These are phyloP conservation scores for Natrix natrix DNA, from an alignment of 2,797 vertebrate species.

Conservation along the genomic window DNA sequence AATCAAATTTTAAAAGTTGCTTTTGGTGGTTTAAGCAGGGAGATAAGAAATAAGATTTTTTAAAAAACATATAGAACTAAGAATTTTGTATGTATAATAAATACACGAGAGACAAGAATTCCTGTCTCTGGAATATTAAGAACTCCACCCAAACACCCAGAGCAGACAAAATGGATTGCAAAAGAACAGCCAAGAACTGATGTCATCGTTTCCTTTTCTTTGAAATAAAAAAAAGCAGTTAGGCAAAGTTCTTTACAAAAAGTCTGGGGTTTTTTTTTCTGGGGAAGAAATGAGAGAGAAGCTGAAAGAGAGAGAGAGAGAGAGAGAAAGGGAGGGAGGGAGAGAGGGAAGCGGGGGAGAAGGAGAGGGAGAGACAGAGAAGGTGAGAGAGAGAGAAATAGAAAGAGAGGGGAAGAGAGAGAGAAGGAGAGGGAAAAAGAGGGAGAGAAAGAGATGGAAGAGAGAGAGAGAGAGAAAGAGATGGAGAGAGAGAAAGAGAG, in stretches of 20 bases:
- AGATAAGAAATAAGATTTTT: neutral
- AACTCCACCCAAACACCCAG: neutral
- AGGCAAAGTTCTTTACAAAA: neutral
- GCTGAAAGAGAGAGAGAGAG: neutral
- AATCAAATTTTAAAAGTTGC: neutral
- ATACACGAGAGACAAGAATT: neutral
- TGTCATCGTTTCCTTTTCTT: neutral
- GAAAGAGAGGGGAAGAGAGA: no score
- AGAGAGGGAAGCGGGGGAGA: neutral
- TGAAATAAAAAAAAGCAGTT: neutral
- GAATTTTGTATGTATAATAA: neutral
- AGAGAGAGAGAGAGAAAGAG: no score
- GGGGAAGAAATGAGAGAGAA: neutral
- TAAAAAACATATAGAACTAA: neutral
- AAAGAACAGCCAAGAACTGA: neutral
- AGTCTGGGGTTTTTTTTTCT: neutral
- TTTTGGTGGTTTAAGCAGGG: accelerated
- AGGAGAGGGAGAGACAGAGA: neutral
- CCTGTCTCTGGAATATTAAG: neutral
- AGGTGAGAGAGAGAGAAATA: no score
- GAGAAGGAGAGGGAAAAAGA: no score
- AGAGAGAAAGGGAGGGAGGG: neutral
- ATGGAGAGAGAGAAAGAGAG: no score
- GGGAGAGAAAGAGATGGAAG: no score
- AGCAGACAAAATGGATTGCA: neutral